These are phyloP conservation scores for Fukomys damarensis DNA, from an alignment of 2,113 vertebrate genomes.

Conservation along the genomic window DNA sequence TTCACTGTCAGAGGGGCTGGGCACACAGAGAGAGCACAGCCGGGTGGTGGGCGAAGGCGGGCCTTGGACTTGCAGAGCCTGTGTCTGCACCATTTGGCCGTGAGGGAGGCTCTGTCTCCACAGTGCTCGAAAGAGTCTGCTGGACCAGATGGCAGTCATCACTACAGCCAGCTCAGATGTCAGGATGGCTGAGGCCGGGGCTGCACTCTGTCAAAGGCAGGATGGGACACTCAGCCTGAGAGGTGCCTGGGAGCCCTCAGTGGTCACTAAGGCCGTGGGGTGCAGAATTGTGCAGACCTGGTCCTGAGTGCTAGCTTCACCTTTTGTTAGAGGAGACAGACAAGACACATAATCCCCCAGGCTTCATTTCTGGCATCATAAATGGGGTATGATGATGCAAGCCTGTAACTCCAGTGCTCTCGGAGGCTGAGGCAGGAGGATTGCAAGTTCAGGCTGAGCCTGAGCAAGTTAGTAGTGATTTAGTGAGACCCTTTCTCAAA, in stretches of 20 bases:
- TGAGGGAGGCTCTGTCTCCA: no score
- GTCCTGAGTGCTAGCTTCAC: background rate
- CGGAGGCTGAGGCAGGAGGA: background rate
- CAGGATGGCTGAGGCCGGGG: background rate
- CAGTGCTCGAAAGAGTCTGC: background rate
- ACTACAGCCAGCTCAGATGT: constrained; percentile 24
- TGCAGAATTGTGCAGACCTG: background rate
- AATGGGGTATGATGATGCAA: no score
- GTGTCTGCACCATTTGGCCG: no score
- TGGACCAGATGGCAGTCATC: background rate
- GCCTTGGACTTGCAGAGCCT: no score
- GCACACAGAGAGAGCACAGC: no score
- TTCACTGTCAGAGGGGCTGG: no score
- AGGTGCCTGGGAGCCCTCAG: background rate
- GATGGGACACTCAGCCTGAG: background rate
- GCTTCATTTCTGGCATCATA: background rate
- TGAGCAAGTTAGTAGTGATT: background rate
- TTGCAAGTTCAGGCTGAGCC: background rate
- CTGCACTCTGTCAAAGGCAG: background rate
- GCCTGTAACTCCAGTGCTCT: background rate
- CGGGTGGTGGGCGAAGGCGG: no score
- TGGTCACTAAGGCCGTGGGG: accelerated
- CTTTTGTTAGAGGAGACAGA: background rate
- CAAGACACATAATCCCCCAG: accelerated
- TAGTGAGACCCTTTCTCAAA: background rate